Evolutionary conservation across 2,113 vertebrate species (phyloP), one percentile per base, ranked within the genome.

Genomic region (Channa maculata): DNA sequence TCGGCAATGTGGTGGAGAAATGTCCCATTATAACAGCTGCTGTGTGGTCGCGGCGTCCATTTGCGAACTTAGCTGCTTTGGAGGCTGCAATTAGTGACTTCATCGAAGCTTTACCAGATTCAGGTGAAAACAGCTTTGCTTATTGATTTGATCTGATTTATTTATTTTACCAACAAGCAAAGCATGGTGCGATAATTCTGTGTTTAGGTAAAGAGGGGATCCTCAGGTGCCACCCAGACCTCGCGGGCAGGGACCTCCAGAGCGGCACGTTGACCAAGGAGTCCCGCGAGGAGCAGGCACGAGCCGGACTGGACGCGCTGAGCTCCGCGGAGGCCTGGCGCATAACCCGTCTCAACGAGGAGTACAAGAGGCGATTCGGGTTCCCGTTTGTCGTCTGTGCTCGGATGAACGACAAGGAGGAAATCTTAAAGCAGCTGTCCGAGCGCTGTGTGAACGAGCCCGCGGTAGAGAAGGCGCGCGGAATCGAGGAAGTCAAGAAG

Each of bases 331-430:
- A 96, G 48, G 54, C 57, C 3, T 79, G 46, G 9, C 82, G 45
- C 61, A 84, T 96, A 74, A 38, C 71, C 2, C 73, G 64, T 9
- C 94, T 95, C 57, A 96, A 95, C 80, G 57, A 83, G 2, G 83
- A 85, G 33, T 96, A 96, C 90, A 95, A 95, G 53, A 54, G 78
- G 57, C 94, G 92, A 34, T 96, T 96, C 44, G 93, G 91, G 0
- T 97, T 96, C 84, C 95, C 96, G 3, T 96, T 96, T 9, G 92
- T 96, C 65, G 91, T 96, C 15, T 96, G 95, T 46, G 95, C 92
- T 14, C 92, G 93, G n/a, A 88, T 93, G 83, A 90, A 85, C 80
- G 80, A 93, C 84, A 93, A 84, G 48, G 77, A 60, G 0, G 75
- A 70, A 0, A 93, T 95, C 45, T 51, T 88, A 4, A 72, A 8